Base-by-base conservation (phyloP, 2,113 vertebrate genomes). In the Brevimyrus niger region DNA sequence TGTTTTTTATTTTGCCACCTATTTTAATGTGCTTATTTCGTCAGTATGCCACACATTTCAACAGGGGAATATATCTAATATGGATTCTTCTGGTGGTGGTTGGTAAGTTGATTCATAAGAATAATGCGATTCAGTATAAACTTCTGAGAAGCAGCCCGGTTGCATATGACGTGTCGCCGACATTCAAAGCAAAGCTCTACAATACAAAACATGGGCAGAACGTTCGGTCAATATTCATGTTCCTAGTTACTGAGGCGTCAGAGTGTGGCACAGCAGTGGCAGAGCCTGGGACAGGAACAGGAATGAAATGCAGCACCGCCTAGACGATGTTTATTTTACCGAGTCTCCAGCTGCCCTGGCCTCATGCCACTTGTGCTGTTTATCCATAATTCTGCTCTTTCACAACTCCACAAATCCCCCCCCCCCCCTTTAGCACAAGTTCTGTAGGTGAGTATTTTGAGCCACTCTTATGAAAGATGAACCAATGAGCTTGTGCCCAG, bases 21-120 rank as follows among this genome's bases (percentile, higher is more conserved):
- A 98, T 99, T 95, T 97, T 98, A 95, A 99, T 99, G 97, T 98
- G 96, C 93, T 96, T 99, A 92, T 99, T 99, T 90, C 97, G 96
- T 92, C 97, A 99, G 92, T 99, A 99, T 0, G 98, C 98, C 89
- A 95, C 96, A 83, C 98, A 97, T 94, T 99, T 99, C 97, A 99
- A 99, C 97, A 99, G 96, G 80, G 98, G 98, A 92, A 99, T 99
- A 94, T 98, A 99, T 95, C 95, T 99, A 92, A 99, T 99, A 94
- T 99, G 98, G 98, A 96, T 95, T 89, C 97, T 99, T 1, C 96
- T 99, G 4, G 97, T 99, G 50, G 95, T 99, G 38, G 98, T 99
- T 89, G 98, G 98, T 99, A 97, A 99, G 97, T 98, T 93, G 90
- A 0, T 89, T 90, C 42, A 35, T 42, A 50, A n/a, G 13, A 8